phyloP scores from a whole-genome alignment of 2,113 vertebrate genomes.

The Ardeotis arabs region DNA sequence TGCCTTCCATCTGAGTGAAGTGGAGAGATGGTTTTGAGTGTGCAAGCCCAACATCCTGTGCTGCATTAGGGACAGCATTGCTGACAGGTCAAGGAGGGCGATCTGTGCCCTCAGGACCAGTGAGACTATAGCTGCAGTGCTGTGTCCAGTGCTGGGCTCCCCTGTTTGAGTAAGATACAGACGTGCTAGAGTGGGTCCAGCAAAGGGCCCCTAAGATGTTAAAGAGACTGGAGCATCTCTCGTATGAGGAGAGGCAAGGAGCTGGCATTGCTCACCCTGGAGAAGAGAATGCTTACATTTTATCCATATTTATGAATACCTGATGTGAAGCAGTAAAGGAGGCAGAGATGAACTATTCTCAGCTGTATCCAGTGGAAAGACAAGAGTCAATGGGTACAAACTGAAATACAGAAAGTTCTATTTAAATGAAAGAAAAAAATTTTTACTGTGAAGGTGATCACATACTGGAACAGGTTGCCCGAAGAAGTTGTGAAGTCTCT shows the following conservation, averaged over 20 bases:
- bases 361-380: not conserved
- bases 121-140: not conserved
- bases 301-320: not conserved
- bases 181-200: not conserved
- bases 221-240: not conserved
- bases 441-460: not conserved
- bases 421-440: not conserved
- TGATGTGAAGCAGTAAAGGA: not conserved
- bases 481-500: not conserved
- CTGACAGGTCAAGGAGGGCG: not conserved
- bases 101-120: not conserved
- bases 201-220: not conserved
- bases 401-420: not conserved
- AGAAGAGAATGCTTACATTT: not conserved
- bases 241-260: not conserved
- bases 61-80: not conserved
- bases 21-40: not conserved
- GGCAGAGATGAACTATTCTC: not conserved
- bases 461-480: not conserved
- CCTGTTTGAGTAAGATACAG: not conserved
- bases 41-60: not conserved
- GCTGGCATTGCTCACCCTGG: not conserved
- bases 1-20: not conserved
- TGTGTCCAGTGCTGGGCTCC: not conserved
- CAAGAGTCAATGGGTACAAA: not conserved